phyloP scores from a whole-genome alignment of 2,113 vertebrate genomes.

The Chloropsis cyanopogon region DNA sequence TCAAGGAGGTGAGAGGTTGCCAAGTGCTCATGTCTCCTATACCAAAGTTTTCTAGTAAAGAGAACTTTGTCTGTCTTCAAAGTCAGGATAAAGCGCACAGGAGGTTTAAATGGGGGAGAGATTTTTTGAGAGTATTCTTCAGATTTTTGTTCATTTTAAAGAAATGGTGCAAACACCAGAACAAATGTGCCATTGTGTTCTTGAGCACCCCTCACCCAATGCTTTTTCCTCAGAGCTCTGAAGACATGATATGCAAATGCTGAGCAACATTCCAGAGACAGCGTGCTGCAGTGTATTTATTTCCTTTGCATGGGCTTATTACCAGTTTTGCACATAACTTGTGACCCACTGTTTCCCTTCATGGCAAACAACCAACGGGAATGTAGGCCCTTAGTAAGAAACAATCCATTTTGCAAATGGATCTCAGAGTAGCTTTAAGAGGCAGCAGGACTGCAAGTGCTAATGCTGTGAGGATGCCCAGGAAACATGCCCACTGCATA shows the following conservation, averaged over 20 bases:
- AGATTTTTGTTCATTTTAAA: neutral
- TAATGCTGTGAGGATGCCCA: neutral
- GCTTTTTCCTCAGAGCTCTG: neutral
- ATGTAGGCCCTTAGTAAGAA: neutral
- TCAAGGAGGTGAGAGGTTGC: fast-evolving
- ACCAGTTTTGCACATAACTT: neutral
- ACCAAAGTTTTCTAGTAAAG: neutral
- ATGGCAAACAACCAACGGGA: neutral
- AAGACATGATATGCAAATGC: neutral
- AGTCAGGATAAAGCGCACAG: neutral
- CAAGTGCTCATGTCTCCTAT: neutral
- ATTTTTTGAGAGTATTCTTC: neutral
- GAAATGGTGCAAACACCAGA: neutral
- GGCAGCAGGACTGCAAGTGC: neutral
- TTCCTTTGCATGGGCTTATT: neutral
- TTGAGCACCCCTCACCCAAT: neutral
- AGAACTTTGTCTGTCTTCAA: neutral
- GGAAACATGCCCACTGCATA: neutral
- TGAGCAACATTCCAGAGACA: neutral
- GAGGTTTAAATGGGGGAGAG: neutral
- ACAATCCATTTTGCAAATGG: neutral
- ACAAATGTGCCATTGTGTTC: neutral
- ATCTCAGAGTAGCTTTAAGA: neutral
- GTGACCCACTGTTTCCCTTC: conserved; percentile 3
- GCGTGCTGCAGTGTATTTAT: neutral